A percentile compares a stretch with the other conserved stretches of the same genome.
These are phyloP conservation scores for Sinocyclocheilus rhinocerous DNA, from an alignment of 2,113 vertebrate species.

Conservation along the genomic window DNA sequence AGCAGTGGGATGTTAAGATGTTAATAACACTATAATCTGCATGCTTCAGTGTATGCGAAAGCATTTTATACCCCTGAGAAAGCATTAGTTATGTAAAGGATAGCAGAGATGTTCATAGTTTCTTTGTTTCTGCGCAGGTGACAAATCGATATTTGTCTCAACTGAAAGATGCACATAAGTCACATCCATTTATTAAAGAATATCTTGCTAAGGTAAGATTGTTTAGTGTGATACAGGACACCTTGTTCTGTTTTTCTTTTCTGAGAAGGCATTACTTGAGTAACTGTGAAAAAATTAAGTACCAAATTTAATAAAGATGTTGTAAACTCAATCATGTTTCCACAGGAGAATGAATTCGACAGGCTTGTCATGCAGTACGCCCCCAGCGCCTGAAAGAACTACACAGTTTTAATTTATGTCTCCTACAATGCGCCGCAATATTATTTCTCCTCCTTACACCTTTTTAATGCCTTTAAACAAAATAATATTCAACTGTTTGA, in stretches of 20 bases:
- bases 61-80: neutral
- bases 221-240: neutral
- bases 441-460: neutral
- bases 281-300: neutral
- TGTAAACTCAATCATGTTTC: slow-evolving; percentile 43
- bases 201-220: slow-evolving; percentile 88
- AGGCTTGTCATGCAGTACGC: slow-evolving; percentile 87
- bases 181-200: slow-evolving; percentile 91
- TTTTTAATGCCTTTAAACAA: neutral
- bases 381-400: slow-evolving; percentile 71
- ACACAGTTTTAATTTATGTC: neutral
- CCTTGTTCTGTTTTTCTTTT: neutral
- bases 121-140: slow-evolving; percentile 75
- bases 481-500: neutral
- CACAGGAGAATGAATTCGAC: slow-evolving; percentile 93
- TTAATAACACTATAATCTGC: neutral
- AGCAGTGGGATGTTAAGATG: neutral
- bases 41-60: neutral
- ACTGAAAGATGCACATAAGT: slow-evolving; percentile 89
- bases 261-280: slow-evolving; percentile 1
- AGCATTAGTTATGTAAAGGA: neutral
- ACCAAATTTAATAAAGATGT: neutral
- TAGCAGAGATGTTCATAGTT: neutral
- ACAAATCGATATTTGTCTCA: slow-evolving; percentile 95
- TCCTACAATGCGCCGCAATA: neutral